Evolutionary conservation across 2,113 vertebrate species (phyloP), one percentile per base, ranked within the genome.

Genomic region (Indri indri): DNA sequence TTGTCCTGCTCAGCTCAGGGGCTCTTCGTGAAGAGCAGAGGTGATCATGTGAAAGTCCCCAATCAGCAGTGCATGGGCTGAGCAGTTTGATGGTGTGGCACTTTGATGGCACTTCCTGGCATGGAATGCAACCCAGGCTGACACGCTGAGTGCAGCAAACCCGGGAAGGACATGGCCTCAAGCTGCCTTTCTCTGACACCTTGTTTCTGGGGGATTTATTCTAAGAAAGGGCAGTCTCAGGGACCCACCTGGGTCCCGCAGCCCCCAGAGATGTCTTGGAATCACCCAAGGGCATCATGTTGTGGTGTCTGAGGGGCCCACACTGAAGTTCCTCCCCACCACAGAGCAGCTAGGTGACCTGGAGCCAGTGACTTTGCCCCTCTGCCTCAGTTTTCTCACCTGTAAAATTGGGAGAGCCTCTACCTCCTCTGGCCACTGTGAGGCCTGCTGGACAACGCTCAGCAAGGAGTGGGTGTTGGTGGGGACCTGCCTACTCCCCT

Each of bases 41-140:
- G 12, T 0, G 4, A 32, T 30, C 10, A 18, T 4, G 45, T 10
- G 30, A 17, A 40, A 9, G 34, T 57, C 54, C 30, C 66, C 66
- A 6, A 82, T 54, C 17, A 1, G 2, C 37, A 73, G 3, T 32
- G 2, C 9, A 20, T 20, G 0, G 2, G 22, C 16, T 1, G 34
- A 16, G 52, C 27, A 4, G 32, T 63, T 30, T 0, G 8, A 14
- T 30, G 23, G 40, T 0, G 0, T 8, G 14, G 52, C 25, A 14
- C 37, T 16, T 7, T 8, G 27, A 16, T 47, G 47, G 71, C 65
- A 37, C 54, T 63, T 63, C 30, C 27, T 40, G 17, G 13, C 2
- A 11, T 12, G 20, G 42, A 66, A 11, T 40, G 37, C 13, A 40
- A 52, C 23, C 84, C 59, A 50, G 73, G 59, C 22, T 80, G 42